Conservation (phyloP, 2,113 vertebrate genomes). For the Oreochromis spilurus region DNA sequence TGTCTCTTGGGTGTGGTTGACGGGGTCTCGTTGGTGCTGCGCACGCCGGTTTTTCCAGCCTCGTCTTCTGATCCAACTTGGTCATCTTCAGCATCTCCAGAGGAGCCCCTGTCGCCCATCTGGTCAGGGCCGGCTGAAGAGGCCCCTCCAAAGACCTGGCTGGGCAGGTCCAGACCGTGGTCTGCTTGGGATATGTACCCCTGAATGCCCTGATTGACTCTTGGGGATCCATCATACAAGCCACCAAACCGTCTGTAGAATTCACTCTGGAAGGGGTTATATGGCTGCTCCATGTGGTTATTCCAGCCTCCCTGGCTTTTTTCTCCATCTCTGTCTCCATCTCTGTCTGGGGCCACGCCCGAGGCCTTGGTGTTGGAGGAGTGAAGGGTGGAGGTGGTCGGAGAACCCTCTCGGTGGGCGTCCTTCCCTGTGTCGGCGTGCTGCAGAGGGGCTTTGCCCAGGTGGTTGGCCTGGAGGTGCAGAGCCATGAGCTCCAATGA, state of each 20-base stretch:
- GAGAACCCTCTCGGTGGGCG: slow-evolving; percentile 70
- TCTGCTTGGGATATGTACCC: slow-evolving; percentile 74
- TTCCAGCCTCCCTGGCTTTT: slow-evolving; percentile 80
- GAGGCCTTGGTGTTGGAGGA: slow-evolving; percentile 59
- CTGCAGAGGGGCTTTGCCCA: slow-evolving; percentile 84
- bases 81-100: slow-evolving; percentile 84
- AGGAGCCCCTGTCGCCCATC: slow-evolving; percentile 82
- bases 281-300: slow-evolving; percentile 80
- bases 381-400: slow-evolving; percentile 68
- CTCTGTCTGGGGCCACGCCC: slow-evolving; percentile 59
- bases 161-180: slow-evolving; percentile 72
- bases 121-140: slow-evolving; percentile 73
- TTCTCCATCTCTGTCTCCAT: slow-evolving; percentile 74
- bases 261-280: slow-evolving; percentile 82
- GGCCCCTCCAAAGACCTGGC: slow-evolving; percentile 69
- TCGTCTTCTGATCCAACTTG: slow-evolving; percentile 84
- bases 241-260: slow-evolving; percentile 91
- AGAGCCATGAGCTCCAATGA: slow-evolving; percentile 96
- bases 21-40: slow-evolving; percentile 64
- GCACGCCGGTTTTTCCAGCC: slow-evolving; percentile 62
- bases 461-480: slow-evolving; percentile 94
- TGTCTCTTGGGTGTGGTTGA: slow-evolving; percentile 64
- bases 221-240: slow-evolving; percentile 78
- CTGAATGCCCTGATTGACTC: slow-evolving; percentile 66
- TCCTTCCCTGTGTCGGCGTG: slow-evolving; percentile 75